Base-by-base conservation (phyloP, 1,140 invertebrate genomes). In the roundworm (Caenorhabditis elegans) region DNA sequence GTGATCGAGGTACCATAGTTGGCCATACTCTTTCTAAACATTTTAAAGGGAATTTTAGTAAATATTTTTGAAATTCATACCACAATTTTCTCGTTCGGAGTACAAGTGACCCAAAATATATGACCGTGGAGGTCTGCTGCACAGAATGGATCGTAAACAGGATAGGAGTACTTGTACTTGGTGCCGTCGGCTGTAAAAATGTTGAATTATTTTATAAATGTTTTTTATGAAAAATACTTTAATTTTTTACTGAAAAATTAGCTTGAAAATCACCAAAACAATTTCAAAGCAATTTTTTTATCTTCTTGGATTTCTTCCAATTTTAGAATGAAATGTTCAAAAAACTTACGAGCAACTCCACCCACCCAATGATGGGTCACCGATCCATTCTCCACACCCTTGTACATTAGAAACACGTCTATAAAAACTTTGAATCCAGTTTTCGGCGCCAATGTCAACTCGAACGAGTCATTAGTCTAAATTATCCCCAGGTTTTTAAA, bases 321-420 rank as follows among this genome's bases (percentile, higher is more conserved):
- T n/a, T n/a, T n/a, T n/a, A n/a, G n/a, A n/a, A n/a, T n/a, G n/a
- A n/a, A n/a, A n/a, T n/a, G n/a, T n/a, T n/a, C n/a, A n/a, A 39
- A 2, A 28, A 4, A 17, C 60, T 70, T 39, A 70, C 60, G 34
- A 11, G 60, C 36, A 43, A 70, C 34, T 43, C 60, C 60, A 3
- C 60, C 60, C 1, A 70, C 60, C 60, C 60, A 70, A 43, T 70
- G 15, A 39, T 70, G 60, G 8, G 60, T 70, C 2, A 70, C 34
- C 6, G 60, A 39, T 5, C 60, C 60, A 22, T 70, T 70, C 13
- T 70, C 60, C 0, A 70, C 11, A 8, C 60, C 60, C 22, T 53
- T n/a, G 39, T 79, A 79, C 78, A 79, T 79, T 10, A 79, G 47
- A 26, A 79, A 79, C 10, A 79, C 47, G 43, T 79, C 78, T 6